These are phyloP conservation scores for Urophycis tenuis DNA, from an alignment of 2,797 vertebrate genomes.

Conservation along the genomic window DNA sequence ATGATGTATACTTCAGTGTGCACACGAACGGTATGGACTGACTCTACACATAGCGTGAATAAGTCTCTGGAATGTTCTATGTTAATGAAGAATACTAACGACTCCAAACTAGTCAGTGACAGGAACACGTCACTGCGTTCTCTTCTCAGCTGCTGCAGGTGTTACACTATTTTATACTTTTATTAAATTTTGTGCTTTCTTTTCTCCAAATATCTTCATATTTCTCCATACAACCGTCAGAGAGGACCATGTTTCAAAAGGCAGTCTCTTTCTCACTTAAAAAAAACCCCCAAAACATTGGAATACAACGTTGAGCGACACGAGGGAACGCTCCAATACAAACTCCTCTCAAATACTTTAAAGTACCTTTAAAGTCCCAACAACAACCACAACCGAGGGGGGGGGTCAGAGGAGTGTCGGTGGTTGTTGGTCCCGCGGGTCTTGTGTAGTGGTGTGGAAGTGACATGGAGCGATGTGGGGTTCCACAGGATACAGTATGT, in stretches of 20 bases:
- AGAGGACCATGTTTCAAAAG: neutral
- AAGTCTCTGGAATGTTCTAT: slow-evolving; percentile 54
- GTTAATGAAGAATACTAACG: slow-evolving; percentile 39
- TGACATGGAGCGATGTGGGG: neutral
- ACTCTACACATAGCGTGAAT: slow-evolving; percentile 49
- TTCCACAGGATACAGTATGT: neutral
- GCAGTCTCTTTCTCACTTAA: slow-evolving; percentile 32
- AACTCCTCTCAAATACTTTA: slow-evolving; percentile 87
- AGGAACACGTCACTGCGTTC: slow-evolving; percentile 34
- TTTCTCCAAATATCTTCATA: slow-evolving; percentile 21
- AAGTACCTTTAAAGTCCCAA: slow-evolving; percentile 67
- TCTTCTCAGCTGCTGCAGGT: slow-evolving; percentile 55
- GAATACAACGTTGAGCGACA: slow-evolving; percentile 36
- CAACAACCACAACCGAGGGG: neutral
- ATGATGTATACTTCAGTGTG: slow-evolving; percentile 43
- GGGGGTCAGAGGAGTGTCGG: neutral
- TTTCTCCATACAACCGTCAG: slow-evolving; percentile 17
- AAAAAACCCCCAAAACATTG: slow-evolving; percentile 33
- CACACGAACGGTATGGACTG: slow-evolving; percentile 54
- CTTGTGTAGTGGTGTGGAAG: neutral
- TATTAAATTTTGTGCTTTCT: slow-evolving; percentile 38
- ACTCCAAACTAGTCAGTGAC: slow-evolving; percentile 37
- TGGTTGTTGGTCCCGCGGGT: neutral
- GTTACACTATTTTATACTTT: slow-evolving; percentile 12
- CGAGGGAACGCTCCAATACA: slow-evolving; percentile 64